phyloP scores from a whole-genome alignment of 2,113 vertebrate genomes.

The Myiozetetes cayanensis region DNA sequence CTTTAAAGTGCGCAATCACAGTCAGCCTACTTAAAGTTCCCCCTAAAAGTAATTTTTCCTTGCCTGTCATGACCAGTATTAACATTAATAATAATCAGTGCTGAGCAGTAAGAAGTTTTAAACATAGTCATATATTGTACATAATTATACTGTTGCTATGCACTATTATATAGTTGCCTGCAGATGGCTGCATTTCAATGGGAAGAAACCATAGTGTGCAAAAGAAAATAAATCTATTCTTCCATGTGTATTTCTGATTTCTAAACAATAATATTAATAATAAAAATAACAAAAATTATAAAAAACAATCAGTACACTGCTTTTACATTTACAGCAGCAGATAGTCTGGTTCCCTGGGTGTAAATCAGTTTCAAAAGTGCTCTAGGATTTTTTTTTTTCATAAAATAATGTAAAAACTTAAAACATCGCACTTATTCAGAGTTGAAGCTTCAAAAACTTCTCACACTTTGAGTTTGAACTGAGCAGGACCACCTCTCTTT shows the following conservation, averaged over 20 bases:
- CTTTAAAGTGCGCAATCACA: not conserved
- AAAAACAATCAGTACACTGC: not conserved
- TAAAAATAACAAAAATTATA: not conserved
- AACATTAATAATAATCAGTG: not conserved
- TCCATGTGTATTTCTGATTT: not conserved
- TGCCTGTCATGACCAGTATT: not conserved
- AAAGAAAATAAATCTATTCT: not conserved
- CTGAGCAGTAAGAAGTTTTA: not conserved
- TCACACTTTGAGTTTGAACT: not conserved
- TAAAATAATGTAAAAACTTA: not conserved
- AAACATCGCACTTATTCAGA: not conserved
- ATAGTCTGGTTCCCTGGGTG: not conserved
- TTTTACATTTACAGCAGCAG: not conserved
- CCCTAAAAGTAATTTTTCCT: not conserved
- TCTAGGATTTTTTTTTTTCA: not conserved
- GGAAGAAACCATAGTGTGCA: not conserved
- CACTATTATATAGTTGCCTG: slow-evolving; percentile 27
- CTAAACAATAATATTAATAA: not conserved
- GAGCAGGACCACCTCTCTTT: not conserved
- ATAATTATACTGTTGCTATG: not conserved
- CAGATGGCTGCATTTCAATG: slow-evolving; percentile 57
- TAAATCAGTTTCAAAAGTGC: not conserved
- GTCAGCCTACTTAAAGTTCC: not conserved
- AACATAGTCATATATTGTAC: not conserved
- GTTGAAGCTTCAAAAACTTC: not conserved